phyloP scores from a whole-genome alignment of 2,113 vertebrate genomes.

The Smithornis capensis region DNA sequence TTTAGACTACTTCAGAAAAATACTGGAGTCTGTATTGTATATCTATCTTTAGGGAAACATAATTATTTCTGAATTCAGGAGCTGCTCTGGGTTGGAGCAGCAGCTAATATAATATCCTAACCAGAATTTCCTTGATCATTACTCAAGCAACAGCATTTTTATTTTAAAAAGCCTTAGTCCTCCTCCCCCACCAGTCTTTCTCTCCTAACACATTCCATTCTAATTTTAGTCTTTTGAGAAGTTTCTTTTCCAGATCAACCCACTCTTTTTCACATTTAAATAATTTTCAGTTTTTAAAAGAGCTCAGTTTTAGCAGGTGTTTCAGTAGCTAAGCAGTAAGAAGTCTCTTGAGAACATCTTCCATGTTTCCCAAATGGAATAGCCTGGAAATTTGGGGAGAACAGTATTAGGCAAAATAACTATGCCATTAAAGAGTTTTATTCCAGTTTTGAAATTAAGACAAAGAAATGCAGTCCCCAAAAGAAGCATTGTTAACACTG shows the following conservation, averaged over 20 bases:
- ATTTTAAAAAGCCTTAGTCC: constrained; percentile 6
- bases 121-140: constrained; percentile 38
- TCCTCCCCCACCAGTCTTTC: constrained; percentile 53
- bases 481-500: neutral
- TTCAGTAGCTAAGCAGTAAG: constrained; percentile 65
- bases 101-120: constrained; percentile 34
- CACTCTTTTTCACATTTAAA: constrained; percentile 71
- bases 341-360: constrained; percentile 49
- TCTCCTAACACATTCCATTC: constrained; percentile 60
- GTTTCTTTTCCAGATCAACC: constrained; percentile 67
- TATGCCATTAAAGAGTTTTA: neutral
- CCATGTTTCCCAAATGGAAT: constrained; percentile 47
- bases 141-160: constrained; percentile 24
- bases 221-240: constrained; percentile 69
- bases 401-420: constrained; percentile 10
- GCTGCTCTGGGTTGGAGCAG: constrained; percentile 5
- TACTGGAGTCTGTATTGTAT: neutral
- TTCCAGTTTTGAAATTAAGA: neutral
- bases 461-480: neutral
- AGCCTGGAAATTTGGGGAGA: constrained; percentile 34
- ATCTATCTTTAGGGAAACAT: constrained; percentile 33
- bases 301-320: constrained; percentile 62
- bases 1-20: neutral
- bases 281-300: constrained; percentile 60
- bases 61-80: constrained; percentile 30